Conservation (phyloP, 2,888 invertebrate genomes). For the Athalia circularis region DNA sequence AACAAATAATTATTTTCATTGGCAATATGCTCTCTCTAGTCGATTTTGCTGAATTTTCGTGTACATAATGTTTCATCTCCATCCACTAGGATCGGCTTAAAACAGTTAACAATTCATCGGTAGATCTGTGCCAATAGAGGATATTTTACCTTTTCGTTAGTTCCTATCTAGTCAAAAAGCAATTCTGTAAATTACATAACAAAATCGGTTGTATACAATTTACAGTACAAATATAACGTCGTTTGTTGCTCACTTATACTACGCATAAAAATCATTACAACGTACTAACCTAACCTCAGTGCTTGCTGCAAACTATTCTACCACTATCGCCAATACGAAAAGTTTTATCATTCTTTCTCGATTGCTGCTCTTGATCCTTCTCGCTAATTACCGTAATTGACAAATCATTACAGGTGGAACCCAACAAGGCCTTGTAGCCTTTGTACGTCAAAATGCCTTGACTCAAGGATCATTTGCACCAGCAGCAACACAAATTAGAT, state of each 20-base stretch:
- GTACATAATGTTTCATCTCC: neutral
- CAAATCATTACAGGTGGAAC: constrained; percentile 56
- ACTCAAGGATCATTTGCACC: constrained; percentile 49
- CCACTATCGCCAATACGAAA: neutral
- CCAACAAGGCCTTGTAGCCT: constrained; percentile 61
- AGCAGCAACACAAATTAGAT: constrained; percentile 16
- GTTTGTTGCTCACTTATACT: neutral
- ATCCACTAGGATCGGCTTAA: neutral
- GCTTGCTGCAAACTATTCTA: neutral
- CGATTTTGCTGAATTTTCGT: neutral
- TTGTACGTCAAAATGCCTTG: constrained; percentile 57
- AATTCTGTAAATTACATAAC: constrained; percentile 18
- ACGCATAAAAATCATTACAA: constrained; percentile 7
- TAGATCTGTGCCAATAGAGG: neutral
- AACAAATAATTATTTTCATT: constrained; percentile 6
- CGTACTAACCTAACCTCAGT: constrained; percentile 35
- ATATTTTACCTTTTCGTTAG: constrained; percentile 1
- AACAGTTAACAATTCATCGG: too few species aligned
- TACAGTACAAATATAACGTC: neutral
- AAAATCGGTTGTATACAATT: neutral
- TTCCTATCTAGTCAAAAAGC: constrained; percentile 3
- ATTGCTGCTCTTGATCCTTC: neutral
- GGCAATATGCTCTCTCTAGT: neutral
- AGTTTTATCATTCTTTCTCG: neutral
- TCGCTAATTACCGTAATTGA: neutral